phyloP scores from a whole-genome alignment of 2,888 invertebrate genomes.

The Sialis fuliginosa region DNA sequence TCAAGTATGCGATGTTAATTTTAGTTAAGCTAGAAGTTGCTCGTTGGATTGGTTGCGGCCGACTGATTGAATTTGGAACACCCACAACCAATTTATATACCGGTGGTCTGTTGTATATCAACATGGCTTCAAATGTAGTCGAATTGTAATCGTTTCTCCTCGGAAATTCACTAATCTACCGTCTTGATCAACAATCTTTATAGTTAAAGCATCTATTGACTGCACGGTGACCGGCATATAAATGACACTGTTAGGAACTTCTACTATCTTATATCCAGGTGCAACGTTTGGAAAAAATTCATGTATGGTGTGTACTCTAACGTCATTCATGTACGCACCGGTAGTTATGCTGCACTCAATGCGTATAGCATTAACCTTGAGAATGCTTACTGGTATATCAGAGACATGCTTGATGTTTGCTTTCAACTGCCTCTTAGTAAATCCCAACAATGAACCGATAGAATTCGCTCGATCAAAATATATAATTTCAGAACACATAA shows the following conservation, averaged over 20 bases:
- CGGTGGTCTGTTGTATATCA: too few species aligned
- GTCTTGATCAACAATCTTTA: slow-evolving; percentile 17
- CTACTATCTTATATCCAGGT: too few species aligned
- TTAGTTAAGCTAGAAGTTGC: too few species aligned
- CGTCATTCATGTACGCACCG: slow-evolving; percentile 14
- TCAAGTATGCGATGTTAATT: too few species aligned
- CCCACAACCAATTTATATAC: too few species aligned
- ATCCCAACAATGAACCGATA: too few species aligned
- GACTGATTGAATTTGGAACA: too few species aligned
- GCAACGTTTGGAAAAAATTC: too few species aligned
- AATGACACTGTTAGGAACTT: slow-evolving; percentile 16
- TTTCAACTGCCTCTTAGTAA: not conserved
- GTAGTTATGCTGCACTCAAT: slow-evolving; percentile 16
- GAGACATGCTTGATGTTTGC: slow-evolving; percentile 12
- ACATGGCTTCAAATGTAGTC: slow-evolving; percentile 10
- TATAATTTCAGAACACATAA: slow-evolving; percentile 9
- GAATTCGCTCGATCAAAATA: slow-evolving; percentile 5
- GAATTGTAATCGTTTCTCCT: slow-evolving; percentile 15
- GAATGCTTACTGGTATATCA: slow-evolving; percentile 16
- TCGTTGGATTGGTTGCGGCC: too few species aligned
- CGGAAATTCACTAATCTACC: slow-evolving; percentile 17
- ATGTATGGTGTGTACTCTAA: too few species aligned
- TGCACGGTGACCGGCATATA: slow-evolving; percentile 17
- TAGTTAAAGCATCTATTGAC: slow-evolving; percentile 13
- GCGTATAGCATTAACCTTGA: slow-evolving; percentile 14